These are phyloP conservation scores for Dasyprocta punctata DNA, from an alignment of 2,113 vertebrate species.

Conservation along the genomic window DNA sequence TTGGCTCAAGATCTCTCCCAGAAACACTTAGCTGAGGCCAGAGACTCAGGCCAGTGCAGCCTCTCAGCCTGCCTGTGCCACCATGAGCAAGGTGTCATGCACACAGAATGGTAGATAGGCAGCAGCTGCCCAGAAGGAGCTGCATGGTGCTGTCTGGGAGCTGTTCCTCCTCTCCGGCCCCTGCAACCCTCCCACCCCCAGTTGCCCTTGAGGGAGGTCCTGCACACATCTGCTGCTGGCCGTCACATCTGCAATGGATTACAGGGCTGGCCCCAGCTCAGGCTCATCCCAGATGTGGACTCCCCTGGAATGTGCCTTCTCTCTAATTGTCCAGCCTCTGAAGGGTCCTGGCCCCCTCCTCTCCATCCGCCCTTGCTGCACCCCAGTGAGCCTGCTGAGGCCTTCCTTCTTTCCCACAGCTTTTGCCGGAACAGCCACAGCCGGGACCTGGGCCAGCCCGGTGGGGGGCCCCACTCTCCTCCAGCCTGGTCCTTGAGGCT, in stretches of 20 bases:
- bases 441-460: constrained; percentile 47
- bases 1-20: background rate
- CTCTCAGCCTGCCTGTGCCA: background rate
- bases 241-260: constrained; percentile 83
- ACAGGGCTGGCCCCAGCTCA: constrained; percentile 75
- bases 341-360: constrained; percentile 43
- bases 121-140: constrained; percentile 40
- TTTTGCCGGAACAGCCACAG: constrained; percentile 68
- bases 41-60: background rate
- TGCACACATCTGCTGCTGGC: constrained; percentile 78
- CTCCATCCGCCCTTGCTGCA: constrained; percentile 40
- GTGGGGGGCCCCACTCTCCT: constrained; percentile 55
- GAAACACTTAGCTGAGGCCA: constrained; percentile 28
- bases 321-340: constrained; percentile 72
- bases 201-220: constrained; percentile 63
- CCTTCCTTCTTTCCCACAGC: constrained; percentile 76
- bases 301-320: constrained; percentile 80
- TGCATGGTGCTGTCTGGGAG: constrained; percentile 51
- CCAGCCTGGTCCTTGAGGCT: background rate
- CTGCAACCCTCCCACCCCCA: background rate
- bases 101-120: constrained; percentile 11
- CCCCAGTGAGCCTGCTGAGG: constrained; percentile 27
- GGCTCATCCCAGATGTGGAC: constrained; percentile 81
- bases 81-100: background rate
- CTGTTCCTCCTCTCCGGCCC: constrained; percentile 2